Percentiles rank a stretch among this genome's conserved stretches.
Evolutionary conservation across 2,888 invertebrate genomes (phyloP).

Genomic region (Acrobasis consociella): DNA sequence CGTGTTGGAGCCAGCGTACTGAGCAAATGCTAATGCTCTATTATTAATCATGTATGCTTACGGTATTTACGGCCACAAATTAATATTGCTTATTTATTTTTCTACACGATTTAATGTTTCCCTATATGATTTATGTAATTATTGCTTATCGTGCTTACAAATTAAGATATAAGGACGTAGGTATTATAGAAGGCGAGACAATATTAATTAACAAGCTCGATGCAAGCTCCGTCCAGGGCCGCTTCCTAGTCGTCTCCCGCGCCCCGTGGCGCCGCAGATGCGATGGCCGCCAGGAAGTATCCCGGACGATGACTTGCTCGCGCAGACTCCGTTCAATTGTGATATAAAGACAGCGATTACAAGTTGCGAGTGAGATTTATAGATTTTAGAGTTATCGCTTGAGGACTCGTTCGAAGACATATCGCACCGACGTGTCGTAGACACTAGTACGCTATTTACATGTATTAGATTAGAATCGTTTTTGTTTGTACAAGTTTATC

Average conservation of each 20-base stretch:
- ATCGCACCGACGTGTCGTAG: slow-evolving; percentile 1
- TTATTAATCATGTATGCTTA: background rate
- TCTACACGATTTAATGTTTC: background rate
- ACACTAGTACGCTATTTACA: background rate
- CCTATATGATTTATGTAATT: background rate
- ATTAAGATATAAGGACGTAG: background rate
- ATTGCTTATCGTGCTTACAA: slow-evolving; percentile 1
- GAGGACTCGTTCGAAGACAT: slow-evolving; percentile 1
- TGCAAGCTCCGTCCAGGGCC: background rate
- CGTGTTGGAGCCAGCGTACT: no score
- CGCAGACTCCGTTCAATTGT: background rate
- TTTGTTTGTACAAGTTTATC: slow-evolving; percentile 15
- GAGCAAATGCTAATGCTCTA: no score
- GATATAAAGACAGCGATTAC: slow-evolving; percentile 1
- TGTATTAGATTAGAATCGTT: slow-evolving; percentile 1
- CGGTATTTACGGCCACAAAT: background rate
- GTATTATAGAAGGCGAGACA: background rate
- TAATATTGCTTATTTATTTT: background rate
- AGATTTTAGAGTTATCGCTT: slow-evolving; percentile 7
- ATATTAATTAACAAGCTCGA: background rate
- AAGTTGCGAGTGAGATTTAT: slow-evolving; percentile 14
- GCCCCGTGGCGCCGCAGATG: no score
- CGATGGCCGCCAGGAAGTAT: no score
- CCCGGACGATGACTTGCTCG: no score
- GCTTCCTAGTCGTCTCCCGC: no score